These are phyloP conservation scores for Lissonota sp. DNA, from an alignment of 2,888 invertebrate species.

Conservation along the genomic window DNA sequence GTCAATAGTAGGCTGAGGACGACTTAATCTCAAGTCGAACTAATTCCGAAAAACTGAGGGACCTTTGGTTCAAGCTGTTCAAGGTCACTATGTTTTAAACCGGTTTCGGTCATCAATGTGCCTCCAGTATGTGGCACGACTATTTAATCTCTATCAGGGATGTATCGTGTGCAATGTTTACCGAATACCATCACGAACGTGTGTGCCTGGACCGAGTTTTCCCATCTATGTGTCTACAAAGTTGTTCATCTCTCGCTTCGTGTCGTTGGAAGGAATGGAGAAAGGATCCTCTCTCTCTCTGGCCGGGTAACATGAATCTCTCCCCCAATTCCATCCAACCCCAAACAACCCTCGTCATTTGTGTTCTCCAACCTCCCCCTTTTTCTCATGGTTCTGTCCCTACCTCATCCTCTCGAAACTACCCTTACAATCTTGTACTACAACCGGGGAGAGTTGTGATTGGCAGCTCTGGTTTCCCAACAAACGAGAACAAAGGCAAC, in stretches of 20 bases:
- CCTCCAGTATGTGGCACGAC: too few species aligned
- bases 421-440: conserved; percentile 23
- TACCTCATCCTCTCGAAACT: conserved; percentile 16
- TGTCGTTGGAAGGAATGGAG: conserved; percentile 1
- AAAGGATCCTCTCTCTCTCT: conserved; percentile 1
- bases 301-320: conserved; percentile 32
- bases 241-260: conserved; percentile 1
- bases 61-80: too few species aligned
- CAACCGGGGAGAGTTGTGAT: conserved; percentile 1
- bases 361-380: conserved; percentile 31
- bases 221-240: background rate
- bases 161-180: too few species aligned
- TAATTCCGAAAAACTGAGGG: too few species aligned
- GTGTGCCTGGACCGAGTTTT: background rate
- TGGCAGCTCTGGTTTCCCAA: conserved; percentile 38
- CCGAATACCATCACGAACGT: too few species aligned
- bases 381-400: conserved; percentile 5
- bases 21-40: too few species aligned
- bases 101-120: too few species aligned
- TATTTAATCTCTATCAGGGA: too few species aligned
- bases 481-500: conserved; percentile 37
- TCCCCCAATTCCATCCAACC: conserved; percentile 2
- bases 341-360: conserved; percentile 53
- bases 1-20: too few species aligned
- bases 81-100: too few species aligned